These are phyloP conservation scores for Agapostemon virescens DNA, from an alignment of 2,888 invertebrate species.

Conservation along the genomic window DNA sequence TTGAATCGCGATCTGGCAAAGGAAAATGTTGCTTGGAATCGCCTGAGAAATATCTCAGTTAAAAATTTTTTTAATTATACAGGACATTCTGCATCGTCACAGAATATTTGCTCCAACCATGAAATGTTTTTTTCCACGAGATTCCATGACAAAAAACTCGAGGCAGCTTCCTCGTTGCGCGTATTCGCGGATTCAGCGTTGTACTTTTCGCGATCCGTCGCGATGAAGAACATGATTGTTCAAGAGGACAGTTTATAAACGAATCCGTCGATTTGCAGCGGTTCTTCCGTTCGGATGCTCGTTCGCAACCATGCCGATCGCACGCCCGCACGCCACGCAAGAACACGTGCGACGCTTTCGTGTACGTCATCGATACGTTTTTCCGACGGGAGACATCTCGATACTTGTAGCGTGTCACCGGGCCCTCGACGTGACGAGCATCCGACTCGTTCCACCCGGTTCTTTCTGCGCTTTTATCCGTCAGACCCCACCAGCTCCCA, in stretches of 20 bases:
- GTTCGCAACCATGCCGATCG: background rate
- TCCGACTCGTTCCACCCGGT: conserved; percentile 25
- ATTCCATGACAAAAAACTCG: no score
- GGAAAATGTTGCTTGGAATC: no score
- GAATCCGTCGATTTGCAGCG: conserved; percentile 28
- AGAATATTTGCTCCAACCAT: no score
- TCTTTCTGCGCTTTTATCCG: conserved; percentile 25
- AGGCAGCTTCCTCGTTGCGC: background rate
- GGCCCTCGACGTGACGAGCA: conserved; percentile 57
- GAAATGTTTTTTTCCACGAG: no score
- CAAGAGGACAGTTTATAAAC: conserved; percentile 24
- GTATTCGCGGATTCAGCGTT: background rate
- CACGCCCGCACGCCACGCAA: background rate
- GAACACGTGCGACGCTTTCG: background rate
- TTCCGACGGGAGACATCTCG: conserved; percentile 39
- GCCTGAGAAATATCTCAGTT: no score
- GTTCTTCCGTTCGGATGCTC: conserved; percentile 23
- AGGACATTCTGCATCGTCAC: no score
- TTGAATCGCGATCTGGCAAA: no score
- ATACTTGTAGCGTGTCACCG: conserved; percentile 51
- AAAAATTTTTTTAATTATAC: no score
- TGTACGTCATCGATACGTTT: conserved; percentile 46
- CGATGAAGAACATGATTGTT: background rate
- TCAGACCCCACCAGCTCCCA: conserved; percentile 26
- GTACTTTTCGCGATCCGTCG: background rate